Percentiles rank a stretch among this genome's conserved stretches.
Conservation (phyloP, 2,113 vertebrate genomes). For the Cisticola juncidis region DNA sequence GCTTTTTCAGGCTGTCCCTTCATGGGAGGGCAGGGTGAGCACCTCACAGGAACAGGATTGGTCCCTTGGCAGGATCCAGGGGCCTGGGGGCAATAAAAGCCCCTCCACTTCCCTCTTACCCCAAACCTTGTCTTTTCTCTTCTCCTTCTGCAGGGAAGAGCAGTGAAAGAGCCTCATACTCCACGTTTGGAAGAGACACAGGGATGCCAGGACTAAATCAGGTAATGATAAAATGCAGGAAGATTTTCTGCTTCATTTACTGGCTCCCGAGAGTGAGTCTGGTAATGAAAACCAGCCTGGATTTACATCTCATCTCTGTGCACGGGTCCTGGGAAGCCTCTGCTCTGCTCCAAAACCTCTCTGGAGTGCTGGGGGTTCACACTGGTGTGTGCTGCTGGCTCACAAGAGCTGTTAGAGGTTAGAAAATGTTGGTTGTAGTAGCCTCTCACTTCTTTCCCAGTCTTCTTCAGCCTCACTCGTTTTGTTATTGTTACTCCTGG, state of each 20-base stretch:
- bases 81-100: rapidly evolving
- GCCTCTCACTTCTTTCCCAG: neutral
- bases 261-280: neutral
- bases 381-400: neutral
- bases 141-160: constrained; percentile 80
- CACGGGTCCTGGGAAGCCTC: neutral
- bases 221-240: constrained; percentile 49
- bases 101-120: neutral
- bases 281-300: neutral
- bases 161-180: constrained; percentile 83
- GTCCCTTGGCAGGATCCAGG: rapidly evolving
- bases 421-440: neutral
- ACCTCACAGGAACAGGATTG: rapidly evolving
- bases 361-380: neutral
- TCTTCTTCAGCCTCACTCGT: neutral
- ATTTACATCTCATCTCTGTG: neutral
- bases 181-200: constrained; percentile 86
- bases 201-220: constrained; percentile 73
- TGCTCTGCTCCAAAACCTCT: neutral
- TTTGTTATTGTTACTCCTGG: neutral
- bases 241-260: neutral
- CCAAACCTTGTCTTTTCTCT: neutral
- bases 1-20: neutral
- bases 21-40: neutral
- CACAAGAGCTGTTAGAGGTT: neutral